A percentile compares a stretch with the other conserved stretches of the same genome.
Evolutionary conservation across 2,888 invertebrate species (phyloP).

Genomic region (Heliconius hortense): DNA sequence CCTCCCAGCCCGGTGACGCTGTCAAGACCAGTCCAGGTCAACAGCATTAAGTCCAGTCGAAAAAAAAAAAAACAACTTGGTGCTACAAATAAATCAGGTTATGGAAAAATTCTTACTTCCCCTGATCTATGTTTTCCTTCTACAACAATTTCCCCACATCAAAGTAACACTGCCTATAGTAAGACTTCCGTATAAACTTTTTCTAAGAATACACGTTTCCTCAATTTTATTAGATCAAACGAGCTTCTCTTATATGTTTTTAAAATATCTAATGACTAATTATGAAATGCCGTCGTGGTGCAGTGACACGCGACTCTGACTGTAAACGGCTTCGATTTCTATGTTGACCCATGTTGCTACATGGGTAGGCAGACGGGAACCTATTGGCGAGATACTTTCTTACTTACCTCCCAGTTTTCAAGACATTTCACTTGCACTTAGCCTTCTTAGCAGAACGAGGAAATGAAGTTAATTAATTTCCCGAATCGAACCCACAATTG

Average conservation of each 20-base stretch:
- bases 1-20: too few relatives aligned
- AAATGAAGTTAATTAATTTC: neutral
- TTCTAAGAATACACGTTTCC: slow-evolving; percentile 15
- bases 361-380: too few relatives aligned
- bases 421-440: neutral
- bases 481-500: too few relatives aligned
- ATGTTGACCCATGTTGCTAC: neutral
- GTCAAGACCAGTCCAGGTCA: too few relatives aligned
- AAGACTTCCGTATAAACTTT: slow-evolving; percentile 1
- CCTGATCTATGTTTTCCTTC: neutral
- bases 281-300: neutral
- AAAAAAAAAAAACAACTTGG: too few relatives aligned
- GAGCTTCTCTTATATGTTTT: neutral
- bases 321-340: neutral
- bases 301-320: neutral
- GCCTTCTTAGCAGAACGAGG: neutral
- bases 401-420: neutral
- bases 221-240: slow-evolving; percentile 10
- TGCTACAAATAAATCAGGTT: neutral
- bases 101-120: neutral
- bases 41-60: too few relatives aligned
- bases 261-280: neutral
- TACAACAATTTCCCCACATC: neutral
- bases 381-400: too few relatives aligned
- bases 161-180: neutral